Conservation (phyloP, 1,140 invertebrate species). For the Drosophila nigromelanica region DNA sequence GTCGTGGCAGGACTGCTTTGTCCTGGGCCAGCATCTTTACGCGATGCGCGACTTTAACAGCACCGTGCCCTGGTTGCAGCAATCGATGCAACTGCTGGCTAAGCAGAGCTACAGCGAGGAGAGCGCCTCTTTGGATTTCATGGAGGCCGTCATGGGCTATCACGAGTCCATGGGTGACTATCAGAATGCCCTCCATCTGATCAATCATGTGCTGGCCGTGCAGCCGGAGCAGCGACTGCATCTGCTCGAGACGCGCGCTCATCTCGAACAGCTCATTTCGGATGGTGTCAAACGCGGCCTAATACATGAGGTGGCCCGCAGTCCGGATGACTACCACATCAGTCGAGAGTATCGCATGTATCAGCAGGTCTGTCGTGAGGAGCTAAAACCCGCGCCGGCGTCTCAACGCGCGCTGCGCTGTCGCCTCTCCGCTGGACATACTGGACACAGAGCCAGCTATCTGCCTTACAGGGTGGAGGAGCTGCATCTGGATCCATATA, state of each 20-base stretch:
- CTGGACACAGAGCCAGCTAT: conserved; percentile 88
- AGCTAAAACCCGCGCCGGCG: conserved; percentile 85
- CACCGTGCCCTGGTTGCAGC: conserved; percentile 95
- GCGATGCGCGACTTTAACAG: conserved; percentile 97
- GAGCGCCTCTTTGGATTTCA: conserved; percentile 62
- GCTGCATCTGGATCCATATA: conserved; percentile 93
- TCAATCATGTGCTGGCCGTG: conserved; percentile 93
- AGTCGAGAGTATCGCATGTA: conserved; percentile 85
- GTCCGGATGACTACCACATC: conserved; percentile 60
- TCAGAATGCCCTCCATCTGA: conserved; percentile 92
- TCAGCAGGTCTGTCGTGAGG: conserved; percentile 94
- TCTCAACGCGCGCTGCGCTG: conserved; percentile 86
- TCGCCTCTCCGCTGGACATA: conserved; percentile 73
- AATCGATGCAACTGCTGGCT: conserved; percentile 86
- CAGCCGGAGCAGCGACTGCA: conserved; percentile 92
- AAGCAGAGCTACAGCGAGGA: conserved; percentile 54
- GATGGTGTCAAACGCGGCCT: conserved; percentile 65
- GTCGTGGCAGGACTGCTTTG: conserved; percentile 96
- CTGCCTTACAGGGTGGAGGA: conserved; percentile 93
- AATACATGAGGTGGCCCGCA: conserved; percentile 51
- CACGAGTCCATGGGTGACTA: conserved; percentile 94
- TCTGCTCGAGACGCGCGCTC: conserved; percentile 90
- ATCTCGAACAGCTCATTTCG: conserved; percentile 71
- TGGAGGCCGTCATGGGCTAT: conserved; percentile 69
- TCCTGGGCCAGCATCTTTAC: conserved; percentile 97